Conservation (phyloP, 2,888 invertebrate species). For the Eristalis intricaria region DNA sequence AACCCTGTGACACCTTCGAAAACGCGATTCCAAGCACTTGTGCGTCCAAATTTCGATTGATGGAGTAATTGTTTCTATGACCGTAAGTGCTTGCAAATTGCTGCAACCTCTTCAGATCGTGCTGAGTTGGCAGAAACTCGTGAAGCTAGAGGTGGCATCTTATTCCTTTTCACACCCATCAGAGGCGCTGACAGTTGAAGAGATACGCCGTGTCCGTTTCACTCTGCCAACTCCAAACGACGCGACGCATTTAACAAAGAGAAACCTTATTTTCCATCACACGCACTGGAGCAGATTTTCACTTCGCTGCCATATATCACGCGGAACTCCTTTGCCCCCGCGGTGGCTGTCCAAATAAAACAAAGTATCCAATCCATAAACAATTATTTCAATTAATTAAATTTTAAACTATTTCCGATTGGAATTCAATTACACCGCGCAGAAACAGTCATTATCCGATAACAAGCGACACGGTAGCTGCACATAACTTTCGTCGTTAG, state of each 20-base stretch:
- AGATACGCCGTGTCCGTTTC: background rate
- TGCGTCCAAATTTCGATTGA: background rate
- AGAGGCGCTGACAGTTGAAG: background rate
- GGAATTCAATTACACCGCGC: slow-evolving; percentile 69
- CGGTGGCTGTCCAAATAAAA: background rate
- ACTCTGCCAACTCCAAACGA: background rate
- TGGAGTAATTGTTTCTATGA: background rate
- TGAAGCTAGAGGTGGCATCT: background rate
- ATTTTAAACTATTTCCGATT: slow-evolving; percentile 70
- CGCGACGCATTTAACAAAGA: background rate
- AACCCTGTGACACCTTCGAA: background rate
- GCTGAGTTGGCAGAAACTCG: background rate
- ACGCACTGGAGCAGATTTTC: background rate
- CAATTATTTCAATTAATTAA: slow-evolving; percentile 66
- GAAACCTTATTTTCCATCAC: background rate
- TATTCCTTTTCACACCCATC: background rate
- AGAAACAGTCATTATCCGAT: slow-evolving; percentile 68
- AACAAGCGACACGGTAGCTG: slow-evolving; percentile 56
- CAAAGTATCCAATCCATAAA: slow-evolving; percentile 37
- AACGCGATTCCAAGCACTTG: background rate
- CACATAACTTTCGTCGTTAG: slow-evolving; percentile 54
- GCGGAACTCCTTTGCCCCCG: background rate
- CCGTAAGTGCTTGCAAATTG: background rate
- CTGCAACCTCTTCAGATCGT: background rate
- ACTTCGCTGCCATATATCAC: background rate